These are phyloP conservation scores for Myanophis thanlyinensis DNA, from an alignment of 2,113 vertebrate species.

Conservation along the genomic window DNA sequence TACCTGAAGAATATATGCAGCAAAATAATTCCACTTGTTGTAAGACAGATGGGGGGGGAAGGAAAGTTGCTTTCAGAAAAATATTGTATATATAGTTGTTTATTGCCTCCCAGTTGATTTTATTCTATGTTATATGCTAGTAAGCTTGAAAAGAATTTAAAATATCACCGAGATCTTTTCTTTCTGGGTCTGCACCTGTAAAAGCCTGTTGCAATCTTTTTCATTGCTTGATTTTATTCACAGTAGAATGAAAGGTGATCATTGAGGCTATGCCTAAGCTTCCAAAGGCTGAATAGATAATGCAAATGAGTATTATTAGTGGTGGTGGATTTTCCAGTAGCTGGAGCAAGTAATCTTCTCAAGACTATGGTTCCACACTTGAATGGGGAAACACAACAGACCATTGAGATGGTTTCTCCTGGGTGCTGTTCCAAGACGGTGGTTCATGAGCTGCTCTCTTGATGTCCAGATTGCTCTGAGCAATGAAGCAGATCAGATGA, in stretches of 20 bases:
- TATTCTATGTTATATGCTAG: neutral
- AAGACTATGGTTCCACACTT: neutral
- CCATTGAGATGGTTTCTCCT: neutral
- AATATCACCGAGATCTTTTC: neutral
- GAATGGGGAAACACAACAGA: neutral
- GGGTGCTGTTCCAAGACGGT: neutral
- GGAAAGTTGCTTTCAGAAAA: neutral
- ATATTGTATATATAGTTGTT: neutral
- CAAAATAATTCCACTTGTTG: neutral
- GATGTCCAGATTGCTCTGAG: neutral
- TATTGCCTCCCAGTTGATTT: slow-evolving; percentile 3
- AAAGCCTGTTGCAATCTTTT: neutral
- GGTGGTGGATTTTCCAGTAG: neutral
- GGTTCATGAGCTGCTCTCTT: neutral
- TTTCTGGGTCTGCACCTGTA: neutral
- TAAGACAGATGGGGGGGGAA: neutral
- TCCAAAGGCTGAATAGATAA: neutral
- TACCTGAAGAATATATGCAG: slow-evolving; percentile 6
- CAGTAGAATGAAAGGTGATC: neutral
- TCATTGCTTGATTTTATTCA: neutral
- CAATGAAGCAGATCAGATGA: neutral
- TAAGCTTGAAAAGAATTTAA: slow-evolving; percentile 3
- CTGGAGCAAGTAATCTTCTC: neutral
- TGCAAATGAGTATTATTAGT: neutral
- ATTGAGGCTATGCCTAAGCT: neutral